Evolutionary conservation across 2,113 vertebrate species (phyloP).

Genomic region (Hippocampus comes): DNA sequence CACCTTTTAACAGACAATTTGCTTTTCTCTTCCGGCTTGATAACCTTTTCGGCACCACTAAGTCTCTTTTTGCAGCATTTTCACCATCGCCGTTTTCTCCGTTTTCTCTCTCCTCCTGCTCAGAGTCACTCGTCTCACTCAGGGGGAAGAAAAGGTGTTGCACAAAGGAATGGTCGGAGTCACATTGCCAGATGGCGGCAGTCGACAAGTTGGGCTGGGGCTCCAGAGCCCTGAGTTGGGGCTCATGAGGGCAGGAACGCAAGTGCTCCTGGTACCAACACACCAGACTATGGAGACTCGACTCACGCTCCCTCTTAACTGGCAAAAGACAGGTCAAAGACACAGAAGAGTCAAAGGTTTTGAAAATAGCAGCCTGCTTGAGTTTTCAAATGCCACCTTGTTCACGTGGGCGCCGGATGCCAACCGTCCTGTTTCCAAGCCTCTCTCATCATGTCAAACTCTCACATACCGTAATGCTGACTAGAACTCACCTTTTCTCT

Average conservation of each 20-base stretch:
- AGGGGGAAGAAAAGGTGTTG: constrained; percentile 80
- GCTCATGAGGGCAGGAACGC: constrained; percentile 81
- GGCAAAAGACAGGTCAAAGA: constrained; percentile 2
- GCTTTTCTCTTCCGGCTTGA: constrained; percentile 34
- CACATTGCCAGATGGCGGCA: constrained; percentile 84
- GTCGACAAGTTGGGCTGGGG: constrained; percentile 75
- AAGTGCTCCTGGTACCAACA: constrained; percentile 87
- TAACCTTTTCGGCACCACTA: neutral
- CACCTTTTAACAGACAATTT: constrained; percentile 47
- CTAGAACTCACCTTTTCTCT: constrained; percentile 53
- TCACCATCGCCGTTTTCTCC: constrained; percentile 19
- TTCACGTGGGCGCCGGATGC: no score
- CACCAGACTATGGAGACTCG: constrained; percentile 79
- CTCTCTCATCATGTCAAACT: no score
- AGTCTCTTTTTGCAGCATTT: neutral
- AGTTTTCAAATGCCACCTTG: no score
- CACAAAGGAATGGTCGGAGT: constrained; percentile 81
- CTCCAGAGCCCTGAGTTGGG: constrained; percentile 77
- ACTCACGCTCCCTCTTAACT: constrained; percentile 76
- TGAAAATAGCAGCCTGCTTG: neutral
- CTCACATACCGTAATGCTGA: neutral
- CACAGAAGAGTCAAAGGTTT: neutral
- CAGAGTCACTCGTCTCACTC: constrained; percentile 75
- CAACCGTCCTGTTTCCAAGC: no score
- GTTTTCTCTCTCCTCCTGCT: constrained; percentile 48